Evolutionary conservation across 2,888 invertebrate species (phyloP), one percentile per base, ranked within the genome.

Genomic region (Acleris laterana): DNA sequence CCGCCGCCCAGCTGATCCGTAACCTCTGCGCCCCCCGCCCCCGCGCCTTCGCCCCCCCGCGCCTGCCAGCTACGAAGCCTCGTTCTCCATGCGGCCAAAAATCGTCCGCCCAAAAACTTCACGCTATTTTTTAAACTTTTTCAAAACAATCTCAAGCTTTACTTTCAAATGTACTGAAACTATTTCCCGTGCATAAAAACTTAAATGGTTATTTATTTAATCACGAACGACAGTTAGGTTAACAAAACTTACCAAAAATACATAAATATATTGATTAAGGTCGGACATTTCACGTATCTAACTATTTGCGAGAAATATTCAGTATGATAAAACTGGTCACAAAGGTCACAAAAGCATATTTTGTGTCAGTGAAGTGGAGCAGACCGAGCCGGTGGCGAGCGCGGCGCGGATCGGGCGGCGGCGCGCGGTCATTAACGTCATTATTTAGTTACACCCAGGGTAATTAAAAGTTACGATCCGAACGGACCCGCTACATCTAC

Each of bases 1-100:
- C 90, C 88, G 91, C 89, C 90, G 88, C 91, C 92, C 90, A 90
- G 92, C 92, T 91, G 92, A 92, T 92, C 91, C 90, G 90, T 88
- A 89, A 89, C 90, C 90, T 87, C 90, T 85, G 81, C 87, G 72
- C 79, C 84, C 85, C 87, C 81, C 87, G 77, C 73, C 74, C 42
- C 58, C 62, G 55, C 42, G 50, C 68, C 68, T 53, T 49, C 49
- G 25, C 64, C 49, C 57, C 57, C 52, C 65, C 68, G 22, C 57
- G 22, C 62, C 60, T 59, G 51, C 55, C 60, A 48, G 19, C 64
- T 55, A 32, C 52, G 22, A 56, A 28, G 49, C 46, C 49, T 53
- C 53, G 28, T 74, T 46, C 70, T 75, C 74, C 80, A 71, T 72
- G 70, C 73, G 70, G 71, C 77, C 70, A 76, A 68, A 74, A 76